Evolutionary conservation across 2,113 vertebrate genomes (phyloP), one percentile per base, ranked within the genome.

Genomic region (Thinocorus orbignyianus): DNA sequence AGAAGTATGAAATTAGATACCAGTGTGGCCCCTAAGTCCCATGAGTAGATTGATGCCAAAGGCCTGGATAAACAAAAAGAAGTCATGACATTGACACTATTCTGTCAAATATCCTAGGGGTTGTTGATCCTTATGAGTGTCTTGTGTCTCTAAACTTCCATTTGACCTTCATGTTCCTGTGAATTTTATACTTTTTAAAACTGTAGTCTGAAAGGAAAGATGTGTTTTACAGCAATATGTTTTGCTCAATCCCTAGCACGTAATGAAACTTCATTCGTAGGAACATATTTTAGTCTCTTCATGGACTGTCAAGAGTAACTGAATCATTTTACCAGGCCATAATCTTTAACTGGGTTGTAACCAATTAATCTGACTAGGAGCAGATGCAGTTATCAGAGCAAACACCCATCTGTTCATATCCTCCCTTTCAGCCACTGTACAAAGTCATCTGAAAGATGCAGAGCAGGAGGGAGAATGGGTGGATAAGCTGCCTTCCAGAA

Each of bases 321-420:
- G 64, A 71, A 49, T 89, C 37, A 17, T 83, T 95, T 65, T 52
- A 76, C 48, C 15, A 52, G 48, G 60, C 81, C 77, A 17, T 93
- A 86, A 62, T 94, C 85, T 96, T 93, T 90, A 90, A 79, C 82
- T 77, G 72, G 48, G 41, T 86, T 86, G 52, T 92, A 84, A 93
- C 42, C 88, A 88, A 13, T 95, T 95, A 95, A 94, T 96, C 94
- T 95, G 79, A 93, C 64, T 74, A 60, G 52, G 58, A 94, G 19
- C 90, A 93, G 90, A 71, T 49, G 26, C 22, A 65, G 69, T 94
- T 96, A 91, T 95, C 88, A 69, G 86, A 49, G n/a, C 65, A 84
- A 95, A 83, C 93, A 96, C 88, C 80, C 92, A 89, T 96, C 86
- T 95, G 91, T 72, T 94, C 64, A 24, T 86, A 60, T 92, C 58